These are phyloP conservation scores for Ennomos fuscantarius DNA, from an alignment of 2,888 invertebrate genomes.

Conservation along the genomic window DNA sequence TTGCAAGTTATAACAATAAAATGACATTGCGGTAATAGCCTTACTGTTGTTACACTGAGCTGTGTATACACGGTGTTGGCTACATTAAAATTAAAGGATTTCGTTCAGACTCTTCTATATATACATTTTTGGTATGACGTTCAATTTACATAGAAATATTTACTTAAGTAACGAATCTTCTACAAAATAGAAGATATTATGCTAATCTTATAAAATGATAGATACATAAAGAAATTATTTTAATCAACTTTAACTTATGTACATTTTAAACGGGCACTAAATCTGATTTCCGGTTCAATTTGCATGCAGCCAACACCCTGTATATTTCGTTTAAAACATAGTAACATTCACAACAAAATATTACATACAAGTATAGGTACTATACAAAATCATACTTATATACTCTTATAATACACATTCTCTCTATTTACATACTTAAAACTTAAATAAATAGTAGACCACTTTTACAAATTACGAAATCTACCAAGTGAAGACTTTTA, in stretches of 20 bases:
- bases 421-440: slow-evolving; percentile 73
- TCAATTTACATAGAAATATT: too few species aligned
- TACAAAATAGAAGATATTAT: too few species aligned
- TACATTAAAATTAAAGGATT: background rate
- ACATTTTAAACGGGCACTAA: background rate
- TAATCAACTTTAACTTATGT: background rate
- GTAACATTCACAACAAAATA: slow-evolving; percentile 67
- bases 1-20: slow-evolving; percentile 1
- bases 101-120: too few species aligned
- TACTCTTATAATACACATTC: slow-evolving; percentile 50
- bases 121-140: too few species aligned
- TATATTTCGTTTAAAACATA: slow-evolving; percentile 45
- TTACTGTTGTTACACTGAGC: slow-evolving; percentile 1
- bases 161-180: too few species aligned
- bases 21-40: background rate
- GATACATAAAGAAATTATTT: background rate
- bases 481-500: slow-evolving; percentile 17
- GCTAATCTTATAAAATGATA: background rate
- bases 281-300: background rate
- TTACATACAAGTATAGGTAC: slow-evolving; percentile 46
- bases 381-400: slow-evolving; percentile 75
- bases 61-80: slow-evolving; percentile 9
- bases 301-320: slow-evolving; percentile 49
- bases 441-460: slow-evolving; percentile 61
- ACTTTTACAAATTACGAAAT: slow-evolving; percentile 50